Percentiles rank a stretch among this genome's conserved stretches.
Conservation (phyloP, 2,888 invertebrate genomes). For the Cerastis rubricosa region DNA sequence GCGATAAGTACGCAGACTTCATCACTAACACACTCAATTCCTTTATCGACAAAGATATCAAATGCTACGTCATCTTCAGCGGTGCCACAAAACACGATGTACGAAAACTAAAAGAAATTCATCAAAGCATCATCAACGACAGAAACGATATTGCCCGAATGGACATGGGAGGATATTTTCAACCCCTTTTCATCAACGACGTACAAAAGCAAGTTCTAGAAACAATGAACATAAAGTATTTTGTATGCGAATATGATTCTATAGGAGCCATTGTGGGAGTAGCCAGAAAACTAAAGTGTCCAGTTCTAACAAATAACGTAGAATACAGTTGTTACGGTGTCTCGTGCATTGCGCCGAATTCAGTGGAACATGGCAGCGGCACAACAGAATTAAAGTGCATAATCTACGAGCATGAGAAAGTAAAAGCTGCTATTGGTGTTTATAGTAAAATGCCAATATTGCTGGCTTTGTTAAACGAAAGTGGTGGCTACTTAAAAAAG, state of each 20-base stretch:
- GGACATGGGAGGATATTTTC: constrained; percentile 22
- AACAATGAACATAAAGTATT: constrained; percentile 67
- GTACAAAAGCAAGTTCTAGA: constrained; percentile 66
- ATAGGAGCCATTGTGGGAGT: constrained; percentile 64
- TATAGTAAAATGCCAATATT: constrained; percentile 58
- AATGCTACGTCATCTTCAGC: constrained; percentile 60
- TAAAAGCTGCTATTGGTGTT: constrained; percentile 55
- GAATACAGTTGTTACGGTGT: constrained; percentile 68
- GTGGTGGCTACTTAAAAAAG: constrained; percentile 15
- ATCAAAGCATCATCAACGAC: constrained; percentile 41
- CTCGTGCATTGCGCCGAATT: constrained; percentile 54
- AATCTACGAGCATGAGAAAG: constrained; percentile 52
- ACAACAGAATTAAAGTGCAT: constrained; percentile 35
- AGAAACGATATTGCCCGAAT: constrained; percentile 1
- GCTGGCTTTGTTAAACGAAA: constrained; percentile 53
- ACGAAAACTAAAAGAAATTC: constrained; percentile 27
- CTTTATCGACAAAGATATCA: constrained; percentile 36
- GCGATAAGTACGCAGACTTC: constrained; percentile 54
- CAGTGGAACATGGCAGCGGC: constrained; percentile 16
- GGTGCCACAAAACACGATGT: constrained; percentile 43
- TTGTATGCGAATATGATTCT: constrained; percentile 66
- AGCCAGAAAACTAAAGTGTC: constrained; percentile 65
- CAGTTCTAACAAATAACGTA: constrained; percentile 68
- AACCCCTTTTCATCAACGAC: constrained; percentile 58
- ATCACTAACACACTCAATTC: constrained; percentile 35